Conservation (phyloP, 2,888 invertebrate genomes). For the Drosophila mettleri region DNA sequence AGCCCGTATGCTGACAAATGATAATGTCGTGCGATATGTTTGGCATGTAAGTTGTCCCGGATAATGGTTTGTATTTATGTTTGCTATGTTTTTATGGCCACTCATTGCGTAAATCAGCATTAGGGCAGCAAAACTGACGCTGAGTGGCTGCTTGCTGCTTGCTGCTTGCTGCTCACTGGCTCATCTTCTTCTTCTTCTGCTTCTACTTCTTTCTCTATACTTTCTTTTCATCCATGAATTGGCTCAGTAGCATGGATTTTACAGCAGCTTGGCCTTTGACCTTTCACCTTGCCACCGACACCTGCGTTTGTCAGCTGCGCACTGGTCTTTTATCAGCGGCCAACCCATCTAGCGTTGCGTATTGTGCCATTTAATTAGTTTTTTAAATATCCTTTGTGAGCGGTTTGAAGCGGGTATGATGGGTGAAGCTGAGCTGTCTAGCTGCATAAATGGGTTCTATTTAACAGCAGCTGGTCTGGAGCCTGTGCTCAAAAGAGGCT, state of each 20-base stretch:
- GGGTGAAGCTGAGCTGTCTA: not conserved
- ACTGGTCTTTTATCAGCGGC: constrained; percentile 51
- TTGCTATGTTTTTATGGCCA: constrained; percentile 44
- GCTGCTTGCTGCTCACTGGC: not conserved
- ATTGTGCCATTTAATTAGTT: constrained; percentile 62
- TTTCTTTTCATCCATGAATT: constrained; percentile 6
- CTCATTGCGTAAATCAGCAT: constrained; percentile 59
- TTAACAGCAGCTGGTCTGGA: not conserved
- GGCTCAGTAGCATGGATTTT: constrained; percentile 12
- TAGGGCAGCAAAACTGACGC: constrained; percentile 33
- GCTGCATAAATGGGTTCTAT: too few species aligned
- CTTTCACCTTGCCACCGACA: constrained; percentile 14
- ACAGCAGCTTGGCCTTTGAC: constrained; percentile 15
- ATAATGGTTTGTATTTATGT: constrained; percentile 59
- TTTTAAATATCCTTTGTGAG: constrained; percentile 20
- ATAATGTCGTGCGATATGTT: constrained; percentile 63
- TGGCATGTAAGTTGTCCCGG: constrained; percentile 54
- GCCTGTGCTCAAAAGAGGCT: not conserved
- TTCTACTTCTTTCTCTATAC: not conserved
- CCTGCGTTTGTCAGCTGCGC: constrained; percentile 57
- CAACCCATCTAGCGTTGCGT: constrained; percentile 54
- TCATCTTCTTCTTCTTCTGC: not conserved
- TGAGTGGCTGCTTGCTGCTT: constrained; percentile 26
- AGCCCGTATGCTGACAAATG: constrained; percentile 54
- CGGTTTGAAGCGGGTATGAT: not conserved